Evolutionary conservation across 2,113 vertebrate genomes (phyloP), one percentile per base, ranked within the genome.

Genomic region (Delphinapterus leucas): DNA sequence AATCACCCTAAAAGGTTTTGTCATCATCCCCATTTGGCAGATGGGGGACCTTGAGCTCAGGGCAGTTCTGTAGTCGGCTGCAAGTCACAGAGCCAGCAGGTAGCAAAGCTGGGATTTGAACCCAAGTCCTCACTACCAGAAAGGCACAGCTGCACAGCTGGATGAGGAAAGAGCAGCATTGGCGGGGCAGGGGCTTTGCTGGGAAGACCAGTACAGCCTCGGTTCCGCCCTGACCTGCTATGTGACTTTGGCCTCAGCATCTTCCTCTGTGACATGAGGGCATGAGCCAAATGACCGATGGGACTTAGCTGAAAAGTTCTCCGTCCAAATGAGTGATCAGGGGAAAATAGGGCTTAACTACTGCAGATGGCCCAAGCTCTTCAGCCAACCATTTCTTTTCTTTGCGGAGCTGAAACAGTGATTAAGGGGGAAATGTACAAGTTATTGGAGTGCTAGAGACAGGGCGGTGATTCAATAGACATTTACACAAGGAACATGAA

Each of bases 381-480:
- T 90, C 60, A 68, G 93, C 83, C 89, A 85, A 28, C 65, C 89
- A 28, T 86, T 84, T 84, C 82, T 79, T 76, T 95, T 88, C 93
- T 95, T 89, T 96, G 84, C 80, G 21, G 95, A 85, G 55, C 92
- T 73, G 71, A 84, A 95, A 36, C 20, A 13, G 96, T 77, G 76
- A 95, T 97, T 92, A 92, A 88, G 80, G 73, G 77, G 53, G 20
- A 82, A 96, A 97, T 84, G 65, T 68, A 82, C 92, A 88, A 23
- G 58, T 96, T 96, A 97, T 94, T 97, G 89, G 96, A 95, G 96
- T 95, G 80, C 94, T 88, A 61, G 80, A 88, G 96, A 92, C 80
- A 90, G 83, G 68, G 77, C 5, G 76, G 96, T 95, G 92, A 98
- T 98, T 97, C 96, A 96, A 97, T 60, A 95, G 96, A 95, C 96